Evolutionary conservation across 2,888 invertebrate genomes (phyloP), one percentile per base, ranked within the genome.

Genomic region (Oscheius sp.): DNA sequence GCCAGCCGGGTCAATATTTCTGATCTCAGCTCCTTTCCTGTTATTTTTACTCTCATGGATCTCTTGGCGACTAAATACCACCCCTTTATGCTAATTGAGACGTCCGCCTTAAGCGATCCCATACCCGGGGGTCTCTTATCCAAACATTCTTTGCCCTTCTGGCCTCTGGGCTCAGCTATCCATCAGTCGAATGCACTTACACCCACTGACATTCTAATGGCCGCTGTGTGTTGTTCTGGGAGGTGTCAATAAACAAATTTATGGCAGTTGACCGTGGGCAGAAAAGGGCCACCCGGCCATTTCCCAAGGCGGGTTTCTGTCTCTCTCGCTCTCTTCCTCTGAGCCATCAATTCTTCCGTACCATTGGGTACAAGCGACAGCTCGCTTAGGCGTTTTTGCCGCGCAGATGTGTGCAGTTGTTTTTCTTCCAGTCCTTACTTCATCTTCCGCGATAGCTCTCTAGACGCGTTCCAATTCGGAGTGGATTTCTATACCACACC

Each of bases 311-410:
- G 33, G 35, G 53, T 55, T 42, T 55, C 68, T 55, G 55, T 68
- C 33, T 21, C 21, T 21, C 21, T 21, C 21, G 21, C 21, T 21
- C 21, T 21, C 21, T 21, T 21, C 21, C 21, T 21, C 53, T 29
- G 37, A 42, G 68, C 55, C 55, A 68, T 68, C 68, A 68, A 68
- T 68, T 68, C 68, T 68, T 68, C 68, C 68, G 68, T 68, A 68
- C 68, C 68, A 68, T 68, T 68, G 55, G 53, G 68, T 68, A 68
- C 68, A 68, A 68, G 55, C 53, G 68, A 35, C 55, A 37, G 55
- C 68, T 55, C 68, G 68, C 53, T 55, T 35, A 48, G 47, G 42
- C 3, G 48, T 63, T 55, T 68, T 68, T 68, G 53, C 35, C 55
- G 53, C 68, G 55, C 68, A 55, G 21, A 55, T 53, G 55, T 68